A percentile compares a stretch with the other conserved stretches of the same genome.
Conservation (phyloP, 2,113 vertebrate species). For the Lethenteron camtschaticum region DNA sequence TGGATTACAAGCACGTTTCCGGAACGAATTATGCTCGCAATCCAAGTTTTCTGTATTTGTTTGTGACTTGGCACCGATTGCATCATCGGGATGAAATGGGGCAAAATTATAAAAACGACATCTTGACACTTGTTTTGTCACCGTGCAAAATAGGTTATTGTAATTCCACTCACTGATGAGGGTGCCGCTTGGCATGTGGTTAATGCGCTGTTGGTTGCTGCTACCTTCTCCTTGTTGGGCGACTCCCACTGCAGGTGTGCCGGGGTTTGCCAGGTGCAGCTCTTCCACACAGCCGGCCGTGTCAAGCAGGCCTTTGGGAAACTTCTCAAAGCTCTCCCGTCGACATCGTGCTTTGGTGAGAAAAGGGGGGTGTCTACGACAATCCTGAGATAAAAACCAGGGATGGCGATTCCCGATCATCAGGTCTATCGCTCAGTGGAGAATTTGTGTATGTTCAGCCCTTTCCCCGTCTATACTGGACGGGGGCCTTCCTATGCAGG, state of each 20-base stretch:
- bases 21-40: background rate
- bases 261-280: conserved; percentile 68
- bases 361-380: background rate
- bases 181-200: too few species aligned
- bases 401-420: background rate
- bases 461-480: background rate
- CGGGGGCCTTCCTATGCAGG: background rate
- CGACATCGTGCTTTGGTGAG: conserved; percentile 62
- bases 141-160: too few species aligned
- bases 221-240: too few species aligned
- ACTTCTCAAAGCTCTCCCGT: conserved; percentile 61
- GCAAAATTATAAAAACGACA: too few species aligned
- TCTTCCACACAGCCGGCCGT: conserved; percentile 58
- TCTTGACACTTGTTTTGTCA: too few species aligned
- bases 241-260: conserved; percentile 38
- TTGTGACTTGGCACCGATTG: background rate
- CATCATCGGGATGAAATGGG: too few species aligned
- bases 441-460: background rate
- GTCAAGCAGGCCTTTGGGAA: conserved; percentile 78
- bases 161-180: too few species aligned
- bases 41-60: background rate
- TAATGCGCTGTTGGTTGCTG: background rate
- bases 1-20: too few species aligned
- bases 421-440: background rate
- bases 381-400: background rate